A percentile compares a stretch with the other conserved stretches of the same genome.
Evolutionary conservation across 1,140 invertebrate species (phyloP).

Genomic region (Dendroctonus valens): DNA sequence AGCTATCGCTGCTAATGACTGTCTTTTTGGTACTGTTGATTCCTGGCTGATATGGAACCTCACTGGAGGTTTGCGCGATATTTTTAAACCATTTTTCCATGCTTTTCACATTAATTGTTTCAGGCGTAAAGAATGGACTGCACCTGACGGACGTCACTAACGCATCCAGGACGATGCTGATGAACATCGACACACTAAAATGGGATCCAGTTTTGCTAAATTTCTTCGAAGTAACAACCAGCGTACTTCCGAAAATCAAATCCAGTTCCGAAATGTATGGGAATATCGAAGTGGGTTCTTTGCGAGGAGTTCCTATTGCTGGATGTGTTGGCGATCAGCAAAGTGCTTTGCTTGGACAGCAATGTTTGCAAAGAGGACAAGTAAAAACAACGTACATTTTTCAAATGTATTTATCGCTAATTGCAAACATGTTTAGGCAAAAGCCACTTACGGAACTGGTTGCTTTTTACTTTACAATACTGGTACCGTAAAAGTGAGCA

Average conservation of each 20-base stretch:
- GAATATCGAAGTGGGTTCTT: conserved; percentile 59
- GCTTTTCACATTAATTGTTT: conserved; percentile 1
- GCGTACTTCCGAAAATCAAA: conserved; percentile 82
- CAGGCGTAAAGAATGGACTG: conserved; percentile 63
- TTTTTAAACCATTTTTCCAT: not conserved
- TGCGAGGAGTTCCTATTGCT: conserved; percentile 83
- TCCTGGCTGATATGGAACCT: conserved; percentile 97
- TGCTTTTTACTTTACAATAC: conserved; percentile 97
- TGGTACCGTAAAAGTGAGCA: conserved; percentile 65
- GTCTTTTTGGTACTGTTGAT: conserved; percentile 94
- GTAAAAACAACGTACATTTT: conserved; percentile 9
- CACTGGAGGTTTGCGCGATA: conserved; percentile 64
- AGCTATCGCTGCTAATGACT: conserved; percentile 68
- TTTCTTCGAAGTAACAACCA: conserved; percentile 82
- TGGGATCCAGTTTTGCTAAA: conserved; percentile 88
- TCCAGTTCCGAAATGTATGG: conserved; percentile 91
- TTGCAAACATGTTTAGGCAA: conserved; percentile 57
- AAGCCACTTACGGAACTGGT: conserved; percentile 95
- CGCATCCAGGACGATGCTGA: conserved; percentile 95
- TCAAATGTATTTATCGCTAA: conserved; percentile 3
- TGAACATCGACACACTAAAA: conserved; percentile 89
- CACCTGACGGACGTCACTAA: conserved; percentile 97
- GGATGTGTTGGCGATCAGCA: conserved; percentile 93
- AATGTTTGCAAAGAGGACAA: conserved; percentile 84
- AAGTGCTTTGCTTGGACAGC: conserved; percentile 91